A percentile compares a stretch with the other conserved stretches of the same genome.
Evolutionary conservation across 92 coral and sea anemone species (phyloP).

Genomic region (Porites cylindrica): DNA sequence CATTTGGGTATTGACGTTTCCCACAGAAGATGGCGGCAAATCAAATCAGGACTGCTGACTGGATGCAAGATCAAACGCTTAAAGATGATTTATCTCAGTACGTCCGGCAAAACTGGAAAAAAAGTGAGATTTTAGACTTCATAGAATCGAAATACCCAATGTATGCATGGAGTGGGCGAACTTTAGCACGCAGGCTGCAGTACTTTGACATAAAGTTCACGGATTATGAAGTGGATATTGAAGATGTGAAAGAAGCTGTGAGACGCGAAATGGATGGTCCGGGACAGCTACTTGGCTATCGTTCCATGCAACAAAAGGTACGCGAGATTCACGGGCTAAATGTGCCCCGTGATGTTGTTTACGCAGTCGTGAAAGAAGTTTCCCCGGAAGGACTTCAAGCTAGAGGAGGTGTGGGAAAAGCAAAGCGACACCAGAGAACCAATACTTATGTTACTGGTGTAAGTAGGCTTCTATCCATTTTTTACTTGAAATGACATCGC

Average conservation of each 20-base stretch:
- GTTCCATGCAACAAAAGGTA: slow-evolving; percentile 59
- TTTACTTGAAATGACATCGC: background rate
- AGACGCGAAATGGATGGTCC: slow-evolving; percentile 60
- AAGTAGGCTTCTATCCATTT: background rate
- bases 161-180: no score
- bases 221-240: slow-evolving; percentile 45
- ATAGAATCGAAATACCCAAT: background rate
- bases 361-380: slow-evolving; percentile 39
- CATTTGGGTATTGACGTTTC: background rate
- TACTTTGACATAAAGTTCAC: slow-evolving; percentile 36
- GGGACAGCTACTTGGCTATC: slow-evolving; percentile 55
- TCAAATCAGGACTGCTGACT: slow-evolving; percentile 33
- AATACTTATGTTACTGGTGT: background rate
- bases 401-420: slow-evolving; percentile 22
- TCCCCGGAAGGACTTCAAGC: slow-evolving; percentile 36
- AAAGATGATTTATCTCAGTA: slow-evolving; percentile 36
- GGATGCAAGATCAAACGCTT: slow-evolving; percentile 51
- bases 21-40: slow-evolving; percentile 22
- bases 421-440: slow-evolving; percentile 1
- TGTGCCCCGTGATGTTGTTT: slow-evolving; percentile 46
- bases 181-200: background rate
- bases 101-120: slow-evolving; percentile 46
- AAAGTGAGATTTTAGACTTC: slow-evolving; percentile 41
- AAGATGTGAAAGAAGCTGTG: slow-evolving; percentile 57
- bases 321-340: slow-evolving; percentile 53